Evolutionary conservation across 2,888 invertebrate genomes (phyloP), one percentile per base, ranked within the genome.

Genomic region (Thyatira batis): DNA sequence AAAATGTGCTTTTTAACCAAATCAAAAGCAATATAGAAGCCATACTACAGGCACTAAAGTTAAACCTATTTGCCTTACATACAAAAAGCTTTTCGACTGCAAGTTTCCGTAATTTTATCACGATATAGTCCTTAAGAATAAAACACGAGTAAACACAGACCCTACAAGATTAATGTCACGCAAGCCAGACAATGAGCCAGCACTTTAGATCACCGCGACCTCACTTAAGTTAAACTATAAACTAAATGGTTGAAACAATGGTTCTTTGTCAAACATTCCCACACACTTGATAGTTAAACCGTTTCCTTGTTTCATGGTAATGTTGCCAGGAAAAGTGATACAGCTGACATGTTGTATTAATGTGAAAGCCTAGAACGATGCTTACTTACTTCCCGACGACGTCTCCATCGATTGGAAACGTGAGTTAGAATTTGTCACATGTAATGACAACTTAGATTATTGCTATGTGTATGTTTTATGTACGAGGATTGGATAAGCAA

Each of bases 221-320:
- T 67, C 62, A 58, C 54, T 60, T 57, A 17, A 17, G 39, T 39
- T n/a, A 17, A 39, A 39, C 23, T 23, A 23, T 61, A 53, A 51
- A 60, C 59, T 60, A 57, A 60, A 63, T 56, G 53, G 20, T 21
- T 48, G n/a, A 45, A 70, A 78, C 84, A 84, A 83, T 82, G 60
- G 73, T 45, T 64, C 75, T 78, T 81, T 81, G 78, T 78, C 66
- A 50, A 54, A 46, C 46, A 25, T 46, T 54, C 50, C 39, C 54
- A 54, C 50, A 54, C 49, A 53, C 53, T 45, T 45, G 53, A 50
- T 45, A 45, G 25, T 51, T 50, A 27, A 46, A 54, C 50, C 9
- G 48, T 52, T 52, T 52, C 52, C 52, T 52, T 49, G 49, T 39
- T 48, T 20, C 25, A 23, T 8, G 27, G 49, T 52, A 49, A 52